Conservation (phyloP, 1,140 invertebrate species). For the Cataglyphis hispanica region DNA sequence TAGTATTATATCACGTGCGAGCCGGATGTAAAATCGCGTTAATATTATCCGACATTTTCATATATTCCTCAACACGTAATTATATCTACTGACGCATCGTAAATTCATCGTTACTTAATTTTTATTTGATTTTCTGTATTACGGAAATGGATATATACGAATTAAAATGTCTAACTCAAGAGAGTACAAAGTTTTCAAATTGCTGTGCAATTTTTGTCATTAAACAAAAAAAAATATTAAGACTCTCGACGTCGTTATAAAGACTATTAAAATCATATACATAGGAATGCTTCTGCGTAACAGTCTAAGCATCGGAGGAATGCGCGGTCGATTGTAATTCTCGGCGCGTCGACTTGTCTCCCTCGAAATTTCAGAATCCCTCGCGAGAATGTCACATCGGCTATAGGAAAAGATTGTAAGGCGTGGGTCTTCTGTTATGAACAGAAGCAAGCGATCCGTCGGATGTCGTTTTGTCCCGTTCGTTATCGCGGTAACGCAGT, state of each 20-base stretch:
- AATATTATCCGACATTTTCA: constrained; percentile 13
- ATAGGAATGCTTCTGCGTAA: constrained; percentile 20
- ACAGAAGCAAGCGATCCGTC: constrained; percentile 39
- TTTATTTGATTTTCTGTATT: neutral
- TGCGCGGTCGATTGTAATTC: constrained; percentile 13
- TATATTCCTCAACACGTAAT: neutral
- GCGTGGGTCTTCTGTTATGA: neutral
- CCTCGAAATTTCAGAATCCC: constrained; percentile 29
- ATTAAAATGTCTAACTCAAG: neutral
- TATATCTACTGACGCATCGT: neutral
- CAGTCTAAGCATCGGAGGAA: constrained; percentile 6
- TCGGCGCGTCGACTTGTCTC: neutral
- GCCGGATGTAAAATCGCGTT: constrained; percentile 14
- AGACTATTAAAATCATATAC: constrained; percentile 30
- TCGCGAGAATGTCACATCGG: neutral
- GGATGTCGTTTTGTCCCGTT: constrained; percentile 60
- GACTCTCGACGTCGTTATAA: constrained; percentile 4
- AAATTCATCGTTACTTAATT: neutral
- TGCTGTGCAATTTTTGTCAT: constrained; percentile 2
- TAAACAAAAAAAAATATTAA: constrained; percentile 40
- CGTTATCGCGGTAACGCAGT: constrained; percentile 71
- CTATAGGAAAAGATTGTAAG: constrained; percentile 28
- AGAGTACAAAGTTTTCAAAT: constrained; percentile 32
- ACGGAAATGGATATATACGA: neutral
- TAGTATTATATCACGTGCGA: constrained; percentile 1